Evolutionary conservation across 2,888 invertebrate genomes (phyloP).

Genomic region (Falcaria lacertinaria): DNA sequence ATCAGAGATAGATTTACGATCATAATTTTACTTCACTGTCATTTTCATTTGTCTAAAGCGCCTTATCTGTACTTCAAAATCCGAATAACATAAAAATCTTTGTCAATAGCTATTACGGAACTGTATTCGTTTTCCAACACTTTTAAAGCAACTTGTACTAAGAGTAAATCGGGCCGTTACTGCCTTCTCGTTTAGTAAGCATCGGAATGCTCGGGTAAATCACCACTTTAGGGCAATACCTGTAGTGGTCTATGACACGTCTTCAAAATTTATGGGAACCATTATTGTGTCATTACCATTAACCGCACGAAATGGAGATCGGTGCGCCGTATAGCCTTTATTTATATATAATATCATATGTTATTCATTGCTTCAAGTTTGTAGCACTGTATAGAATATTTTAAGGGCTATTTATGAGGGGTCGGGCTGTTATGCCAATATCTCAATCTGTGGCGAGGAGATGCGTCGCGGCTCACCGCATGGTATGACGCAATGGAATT

Average conservation of each 20-base stretch:
- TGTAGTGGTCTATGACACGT: conserved; percentile 52
- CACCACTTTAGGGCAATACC: conserved; percentile 53
- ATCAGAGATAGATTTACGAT: conserved; percentile 13
- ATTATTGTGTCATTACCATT: conserved; percentile 45
- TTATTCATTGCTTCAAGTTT: background rate
- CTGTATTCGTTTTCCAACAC: conserved; percentile 35
- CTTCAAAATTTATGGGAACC: conserved; percentile 50
- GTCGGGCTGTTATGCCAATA: conserved; percentile 29
- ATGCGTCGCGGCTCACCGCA: conserved; percentile 16
- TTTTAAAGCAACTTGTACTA: conserved; percentile 41
- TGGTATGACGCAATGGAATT: conserved; percentile 3
- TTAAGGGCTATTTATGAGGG: conserved; percentile 16
- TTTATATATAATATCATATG: conserved; percentile 4
- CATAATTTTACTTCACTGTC: conserved; percentile 23
- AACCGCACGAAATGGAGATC: conserved; percentile 25
- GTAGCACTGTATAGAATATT: conserved; percentile 3
- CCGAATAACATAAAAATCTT: conserved; percentile 42
- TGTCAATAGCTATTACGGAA: conserved; percentile 39
- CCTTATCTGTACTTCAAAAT: conserved; percentile 29
- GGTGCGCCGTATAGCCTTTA: conserved; percentile 12
- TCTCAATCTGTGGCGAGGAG: conserved; percentile 39
- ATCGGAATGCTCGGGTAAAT: conserved; percentile 35
- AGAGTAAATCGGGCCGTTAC: conserved; percentile 40
- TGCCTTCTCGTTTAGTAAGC: conserved; percentile 24
- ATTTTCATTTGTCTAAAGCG: conserved; percentile 19